Conservation (phyloP, 2,888 invertebrate genomes). For the Phyllotreta cruciferae region DNA sequence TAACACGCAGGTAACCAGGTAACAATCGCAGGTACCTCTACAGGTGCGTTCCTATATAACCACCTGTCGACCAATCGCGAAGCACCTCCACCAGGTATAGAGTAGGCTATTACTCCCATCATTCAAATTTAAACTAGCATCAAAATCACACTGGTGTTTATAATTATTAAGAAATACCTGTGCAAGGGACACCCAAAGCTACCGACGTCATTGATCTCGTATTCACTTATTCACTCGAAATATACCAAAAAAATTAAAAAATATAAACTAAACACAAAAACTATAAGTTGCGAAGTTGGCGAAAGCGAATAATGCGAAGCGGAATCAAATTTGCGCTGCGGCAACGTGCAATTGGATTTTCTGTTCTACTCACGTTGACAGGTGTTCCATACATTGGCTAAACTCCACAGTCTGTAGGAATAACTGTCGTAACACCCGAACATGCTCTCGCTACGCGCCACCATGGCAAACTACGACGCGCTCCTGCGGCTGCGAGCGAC, state of each 20-base stretch:
- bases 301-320: constrained; percentile 34
- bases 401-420: constrained; percentile 78
- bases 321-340: constrained; percentile 28
- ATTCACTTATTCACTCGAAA: constrained; percentile 35
- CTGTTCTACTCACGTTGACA: constrained; percentile 72
- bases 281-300: constrained; percentile 28
- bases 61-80: constrained; percentile 37
- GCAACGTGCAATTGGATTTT: constrained; percentile 29
- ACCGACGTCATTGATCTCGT: constrained; percentile 38
- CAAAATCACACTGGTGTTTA: constrained; percentile 24
- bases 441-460: constrained; percentile 80
- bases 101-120: too few relatives aligned
- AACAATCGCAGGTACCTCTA: constrained; percentile 31
- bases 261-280: constrained; percentile 13
- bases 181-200: constrained; percentile 35
- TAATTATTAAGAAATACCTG: constrained; percentile 39
- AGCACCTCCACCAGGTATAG: not conserved
- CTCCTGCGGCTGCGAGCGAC: constrained; percentile 43
- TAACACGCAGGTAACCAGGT: constrained; percentile 38
- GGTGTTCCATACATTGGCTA: constrained; percentile 79
- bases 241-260: constrained; percentile 20
- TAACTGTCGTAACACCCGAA: constrained; percentile 79
- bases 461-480: constrained; percentile 75
- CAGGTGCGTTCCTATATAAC: constrained; percentile 35
- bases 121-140: not conserved